Evolutionary conservation across 2,888 invertebrate genomes (phyloP).

Genomic region (Marronus borbonicus): DNA sequence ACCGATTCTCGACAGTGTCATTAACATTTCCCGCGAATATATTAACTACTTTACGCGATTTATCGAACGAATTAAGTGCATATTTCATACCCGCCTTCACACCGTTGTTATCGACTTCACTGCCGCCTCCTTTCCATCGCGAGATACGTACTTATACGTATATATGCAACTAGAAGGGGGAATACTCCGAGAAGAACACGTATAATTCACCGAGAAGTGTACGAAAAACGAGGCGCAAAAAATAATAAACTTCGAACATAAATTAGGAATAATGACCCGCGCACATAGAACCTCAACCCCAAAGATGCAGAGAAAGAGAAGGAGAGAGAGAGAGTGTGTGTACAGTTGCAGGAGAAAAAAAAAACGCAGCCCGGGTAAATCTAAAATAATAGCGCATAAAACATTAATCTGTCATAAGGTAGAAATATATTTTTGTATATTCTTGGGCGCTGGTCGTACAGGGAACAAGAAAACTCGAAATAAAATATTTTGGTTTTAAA

Average conservation of each 20-base stretch:
- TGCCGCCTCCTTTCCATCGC: not conserved
- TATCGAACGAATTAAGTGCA: constrained; percentile 5
- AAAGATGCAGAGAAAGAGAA: too few relatives aligned
- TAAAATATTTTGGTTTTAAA: constrained; percentile 47
- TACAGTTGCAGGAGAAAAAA: not conserved
- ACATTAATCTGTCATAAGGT: constrained; percentile 56
- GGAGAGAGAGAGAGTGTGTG: not conserved
- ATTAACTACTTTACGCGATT: not conserved
- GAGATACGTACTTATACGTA: not conserved
- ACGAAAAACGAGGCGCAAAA: constrained; percentile 42
- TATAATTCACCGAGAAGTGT: constrained; percentile 44
- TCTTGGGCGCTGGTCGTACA: constrained; percentile 10
- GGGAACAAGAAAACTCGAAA: constrained; percentile 44
- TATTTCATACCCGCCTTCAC: not conserved
- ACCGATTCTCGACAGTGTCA: too few relatives aligned
- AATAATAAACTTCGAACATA: constrained; percentile 49
- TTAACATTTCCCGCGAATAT: not conserved
- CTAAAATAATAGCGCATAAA: constrained; percentile 57
- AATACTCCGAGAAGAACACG: constrained; percentile 27
- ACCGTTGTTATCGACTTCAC: not conserved
- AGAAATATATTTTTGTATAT: constrained; percentile 49
- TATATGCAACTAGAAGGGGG: not conserved
- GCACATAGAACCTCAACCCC: constrained; percentile 16
- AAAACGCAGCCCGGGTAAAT: constrained; percentile 49
- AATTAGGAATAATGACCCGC: constrained; percentile 48